A percentile compares a stretch with the other conserved stretches of the same genome.
Conservation (phyloP, 2,888 invertebrate genomes). For the Cephus spinipes region DNA sequence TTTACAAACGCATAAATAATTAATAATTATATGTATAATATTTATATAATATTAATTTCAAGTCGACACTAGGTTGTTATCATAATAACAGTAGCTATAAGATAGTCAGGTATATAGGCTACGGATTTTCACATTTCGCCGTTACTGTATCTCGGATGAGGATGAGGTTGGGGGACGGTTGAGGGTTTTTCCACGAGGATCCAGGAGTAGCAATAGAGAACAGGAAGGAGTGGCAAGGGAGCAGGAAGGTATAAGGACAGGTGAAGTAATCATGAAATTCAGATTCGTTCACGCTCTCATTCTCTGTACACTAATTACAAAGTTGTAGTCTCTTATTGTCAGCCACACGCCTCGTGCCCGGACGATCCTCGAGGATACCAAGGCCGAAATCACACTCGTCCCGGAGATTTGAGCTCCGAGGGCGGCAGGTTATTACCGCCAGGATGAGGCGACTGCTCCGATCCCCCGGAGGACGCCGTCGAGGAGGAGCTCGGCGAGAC, state of each 20-base stretch:
- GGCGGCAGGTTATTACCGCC: conserved; percentile 45
- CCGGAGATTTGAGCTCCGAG: conserved; percentile 62
- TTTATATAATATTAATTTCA: conserved; percentile 33
- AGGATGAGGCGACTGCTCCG: conserved; percentile 61
- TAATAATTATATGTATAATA: conserved; percentile 49
- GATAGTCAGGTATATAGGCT: conserved; percentile 39
- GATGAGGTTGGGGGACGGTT: conserved; percentile 13
- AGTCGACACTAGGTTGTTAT: conserved; percentile 18
- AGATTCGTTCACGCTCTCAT: conserved; percentile 18
- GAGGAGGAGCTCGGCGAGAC: conserved; percentile 71
- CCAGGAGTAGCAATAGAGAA: too few relatives aligned
- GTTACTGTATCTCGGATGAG: conserved; percentile 32
- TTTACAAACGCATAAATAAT: conserved; percentile 67
- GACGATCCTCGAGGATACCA: background rate
- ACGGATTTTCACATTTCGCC: conserved; percentile 21
- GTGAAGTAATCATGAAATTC: background rate
- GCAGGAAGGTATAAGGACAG: background rate
- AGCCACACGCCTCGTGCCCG: conserved; percentile 42
- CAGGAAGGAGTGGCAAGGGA: background rate
- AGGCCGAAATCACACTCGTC: conserved; percentile 57
- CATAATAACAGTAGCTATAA: conserved; percentile 24
- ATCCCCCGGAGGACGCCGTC: conserved; percentile 70
- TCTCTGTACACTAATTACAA: conserved; percentile 66
- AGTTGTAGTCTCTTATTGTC: conserved; percentile 58
- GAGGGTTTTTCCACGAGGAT: background rate